phyloP scores from a whole-genome alignment of 2,888 invertebrate genomes.

The Leptinotarsa tumamoca region DNA sequence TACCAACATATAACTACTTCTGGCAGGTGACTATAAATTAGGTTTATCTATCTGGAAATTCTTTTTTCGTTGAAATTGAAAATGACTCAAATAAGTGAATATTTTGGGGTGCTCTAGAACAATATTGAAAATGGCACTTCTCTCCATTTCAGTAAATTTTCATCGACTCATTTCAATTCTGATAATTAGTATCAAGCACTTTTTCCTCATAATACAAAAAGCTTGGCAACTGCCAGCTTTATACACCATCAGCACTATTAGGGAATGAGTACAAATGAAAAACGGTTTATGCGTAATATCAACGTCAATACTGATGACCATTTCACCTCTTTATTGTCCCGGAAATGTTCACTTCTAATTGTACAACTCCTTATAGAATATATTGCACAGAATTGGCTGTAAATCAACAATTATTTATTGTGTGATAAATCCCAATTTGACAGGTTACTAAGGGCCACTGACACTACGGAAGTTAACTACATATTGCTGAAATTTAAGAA shows the following conservation, averaged over 20 bases:
- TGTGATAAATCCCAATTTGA: slow-evolving; percentile 21
- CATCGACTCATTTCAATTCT: too few species aligned
- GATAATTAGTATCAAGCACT: too few species aligned
- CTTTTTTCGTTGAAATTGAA: too few species aligned
- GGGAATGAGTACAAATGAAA: background rate
- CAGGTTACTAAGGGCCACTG: slow-evolving; percentile 15
- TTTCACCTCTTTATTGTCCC: slow-evolving; percentile 13
- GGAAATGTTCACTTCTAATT: slow-evolving; percentile 18
- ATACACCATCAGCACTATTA: background rate
- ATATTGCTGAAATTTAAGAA: slow-evolving; percentile 23
- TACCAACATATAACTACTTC: too few species aligned
- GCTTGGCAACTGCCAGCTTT: too few species aligned
- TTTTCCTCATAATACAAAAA: too few species aligned
- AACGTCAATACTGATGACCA: background rate
- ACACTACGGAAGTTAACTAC: background rate
- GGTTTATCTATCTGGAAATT: too few species aligned
- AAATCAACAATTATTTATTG: slow-evolving; percentile 22
- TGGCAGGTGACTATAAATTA: too few species aligned
- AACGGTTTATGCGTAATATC: background rate
- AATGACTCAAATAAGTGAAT: too few species aligned
- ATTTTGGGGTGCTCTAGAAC: too few species aligned
- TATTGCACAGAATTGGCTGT: slow-evolving; percentile 22
- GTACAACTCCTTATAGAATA: slow-evolving; percentile 20
- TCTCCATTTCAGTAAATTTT: too few species aligned
- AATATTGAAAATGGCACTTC: too few species aligned